These are phyloP conservation scores for Melanotaenia duboulayi DNA, from an alignment of 2,113 vertebrate species.

Conservation along the genomic window DNA sequence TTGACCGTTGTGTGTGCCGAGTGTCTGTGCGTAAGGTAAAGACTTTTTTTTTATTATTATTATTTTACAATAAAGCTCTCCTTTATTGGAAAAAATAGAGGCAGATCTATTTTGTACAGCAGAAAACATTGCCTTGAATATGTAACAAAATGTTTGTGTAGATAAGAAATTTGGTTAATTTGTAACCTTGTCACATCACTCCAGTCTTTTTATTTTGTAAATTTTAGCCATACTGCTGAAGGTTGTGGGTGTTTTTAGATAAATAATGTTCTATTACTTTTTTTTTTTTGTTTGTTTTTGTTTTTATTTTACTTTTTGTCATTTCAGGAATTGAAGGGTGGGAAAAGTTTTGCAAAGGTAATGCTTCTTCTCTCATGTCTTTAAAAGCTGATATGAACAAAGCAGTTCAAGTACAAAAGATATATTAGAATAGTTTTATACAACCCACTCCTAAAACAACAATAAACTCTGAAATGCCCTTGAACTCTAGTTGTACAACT, in stretches of 20 bases:
- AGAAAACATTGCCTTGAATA: not conserved
- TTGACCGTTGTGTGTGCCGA: constrained; percentile 92
- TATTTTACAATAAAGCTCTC: not conserved
- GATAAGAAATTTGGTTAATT: not conserved
- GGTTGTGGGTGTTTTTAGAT: not conserved
- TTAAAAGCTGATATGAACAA: constrained; percentile 52
- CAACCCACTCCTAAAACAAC: constrained; percentile 7
- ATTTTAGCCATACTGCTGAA: not conserved
- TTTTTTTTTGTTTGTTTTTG: not conserved
- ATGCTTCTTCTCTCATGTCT: constrained; percentile 39
- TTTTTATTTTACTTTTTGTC: constrained; percentile 24
- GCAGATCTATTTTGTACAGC: not conserved
- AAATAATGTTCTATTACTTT: not conserved
- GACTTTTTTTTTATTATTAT: not conserved
- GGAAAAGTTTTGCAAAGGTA: constrained; percentile 96
- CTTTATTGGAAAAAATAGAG: constrained; percentile 26
- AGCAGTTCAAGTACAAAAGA: not conserved
- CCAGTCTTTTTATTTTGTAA: not conserved
- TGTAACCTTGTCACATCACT: constrained; percentile 13
- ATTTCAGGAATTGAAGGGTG: constrained; percentile 94
- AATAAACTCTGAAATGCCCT: constrained; percentile 3
- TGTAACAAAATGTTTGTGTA: constrained; percentile 6
- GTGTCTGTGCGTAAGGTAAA: constrained; percentile 95
- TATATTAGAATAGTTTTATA: constrained; percentile 35
- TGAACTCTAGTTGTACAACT: not conserved